Conservation (phyloP, 2,888 invertebrate species). For the Achlya flavicornis region DNA sequence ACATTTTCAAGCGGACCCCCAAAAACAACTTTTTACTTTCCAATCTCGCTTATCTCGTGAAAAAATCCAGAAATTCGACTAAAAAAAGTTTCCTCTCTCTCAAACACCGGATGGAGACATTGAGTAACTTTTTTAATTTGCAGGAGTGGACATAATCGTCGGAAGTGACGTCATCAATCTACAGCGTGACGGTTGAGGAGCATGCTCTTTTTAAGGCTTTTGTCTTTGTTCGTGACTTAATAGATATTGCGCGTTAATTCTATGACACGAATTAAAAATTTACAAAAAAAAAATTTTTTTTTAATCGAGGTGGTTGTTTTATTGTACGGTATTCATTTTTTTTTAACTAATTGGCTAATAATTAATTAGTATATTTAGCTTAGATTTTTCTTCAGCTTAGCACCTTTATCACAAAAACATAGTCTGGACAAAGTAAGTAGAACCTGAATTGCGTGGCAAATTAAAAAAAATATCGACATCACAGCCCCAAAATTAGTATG, state of each 20-base stretch:
- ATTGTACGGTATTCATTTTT: not conserved
- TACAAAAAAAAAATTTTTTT: too few relatives aligned
- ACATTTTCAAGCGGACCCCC: not conserved
- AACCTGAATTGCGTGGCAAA: too few relatives aligned
- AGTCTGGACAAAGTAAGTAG: too few relatives aligned
- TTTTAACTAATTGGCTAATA: too few relatives aligned
- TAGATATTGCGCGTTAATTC: not conserved
- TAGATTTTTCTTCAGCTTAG: too few relatives aligned
- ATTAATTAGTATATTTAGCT: too few relatives aligned
- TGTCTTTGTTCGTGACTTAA: not conserved
- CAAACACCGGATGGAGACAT: constrained; percentile 17
- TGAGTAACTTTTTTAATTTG: constrained; percentile 50
- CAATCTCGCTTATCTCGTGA: constrained; percentile 14
- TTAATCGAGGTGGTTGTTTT: not conserved
- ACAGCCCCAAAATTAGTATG: too few relatives aligned
- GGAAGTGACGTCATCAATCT: constrained; percentile 50
- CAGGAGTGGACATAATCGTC: constrained; percentile 46
- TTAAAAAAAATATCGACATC: too few relatives aligned
- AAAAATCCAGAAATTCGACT: constrained; percentile 12
- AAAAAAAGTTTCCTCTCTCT: constrained; percentile 14
- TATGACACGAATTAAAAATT: not conserved
- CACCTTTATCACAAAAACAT: too few relatives aligned
- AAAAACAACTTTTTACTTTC: constrained; percentile 13
- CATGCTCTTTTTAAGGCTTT: constrained; percentile 9
- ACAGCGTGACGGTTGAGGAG: constrained; percentile 25